These are phyloP conservation scores for Oscheius sp. DNA, from an alignment of 2,888 invertebrate species.

Conservation along the genomic window DNA sequence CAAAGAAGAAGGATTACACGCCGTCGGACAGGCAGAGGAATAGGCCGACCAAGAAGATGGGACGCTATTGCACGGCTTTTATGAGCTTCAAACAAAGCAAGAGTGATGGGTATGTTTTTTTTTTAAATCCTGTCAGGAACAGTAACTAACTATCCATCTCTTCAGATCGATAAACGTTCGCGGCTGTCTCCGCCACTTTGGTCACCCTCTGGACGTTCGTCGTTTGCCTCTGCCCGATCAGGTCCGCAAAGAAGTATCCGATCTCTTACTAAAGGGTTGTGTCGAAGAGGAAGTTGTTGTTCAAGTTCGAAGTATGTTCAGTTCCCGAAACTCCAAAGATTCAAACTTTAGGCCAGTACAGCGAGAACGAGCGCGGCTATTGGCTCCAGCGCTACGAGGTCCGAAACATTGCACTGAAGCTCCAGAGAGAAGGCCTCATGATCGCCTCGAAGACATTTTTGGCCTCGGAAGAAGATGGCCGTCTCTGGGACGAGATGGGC, in stretches of 20 bases:
- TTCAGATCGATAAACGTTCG: constrained; percentile 49
- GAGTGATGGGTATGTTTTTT: constrained; percentile 47
- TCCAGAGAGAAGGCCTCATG: constrained; percentile 37
- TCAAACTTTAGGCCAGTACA: constrained; percentile 31
- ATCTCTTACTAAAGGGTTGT: constrained; percentile 45
- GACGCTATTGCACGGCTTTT: constrained; percentile 57
- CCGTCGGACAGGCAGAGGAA: constrained; percentile 34
- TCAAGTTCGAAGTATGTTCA: constrained; percentile 37
- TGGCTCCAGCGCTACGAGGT: constrained; percentile 60
- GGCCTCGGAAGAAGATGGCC: constrained; percentile 21
- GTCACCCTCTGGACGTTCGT: constrained; percentile 48
- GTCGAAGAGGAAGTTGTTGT: constrained; percentile 48
- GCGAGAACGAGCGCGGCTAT: constrained; percentile 43
- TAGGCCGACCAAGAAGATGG: constrained; percentile 54
- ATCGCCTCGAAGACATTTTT: constrained; percentile 16
- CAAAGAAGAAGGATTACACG: constrained; percentile 15
- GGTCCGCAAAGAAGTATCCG: constrained; percentile 45
- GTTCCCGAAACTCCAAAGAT: no score
- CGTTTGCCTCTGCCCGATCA: constrained; percentile 47
- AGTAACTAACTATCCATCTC: no score
- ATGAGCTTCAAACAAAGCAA: constrained; percentile 52
- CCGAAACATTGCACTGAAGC: constrained; percentile 44
- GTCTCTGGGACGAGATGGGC: constrained; percentile 36
- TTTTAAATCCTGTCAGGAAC: no score
- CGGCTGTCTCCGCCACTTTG: constrained; percentile 56